Conservation (phyloP, 2,113 vertebrate genomes). For the Candoia aspera region DNA sequence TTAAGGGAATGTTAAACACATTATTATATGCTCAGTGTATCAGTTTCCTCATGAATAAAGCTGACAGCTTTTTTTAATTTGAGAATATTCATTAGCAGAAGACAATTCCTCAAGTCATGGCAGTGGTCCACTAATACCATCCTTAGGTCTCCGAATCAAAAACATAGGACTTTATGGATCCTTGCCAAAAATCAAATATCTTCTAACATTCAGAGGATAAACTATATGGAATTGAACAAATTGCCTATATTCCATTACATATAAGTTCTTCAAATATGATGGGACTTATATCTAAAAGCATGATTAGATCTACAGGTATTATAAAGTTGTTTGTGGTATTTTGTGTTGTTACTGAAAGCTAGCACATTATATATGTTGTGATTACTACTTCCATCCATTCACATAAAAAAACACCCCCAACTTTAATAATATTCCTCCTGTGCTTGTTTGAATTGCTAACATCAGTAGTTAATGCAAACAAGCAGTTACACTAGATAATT, state of each 20-base stretch:
- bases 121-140: neutral
- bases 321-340: neutral
- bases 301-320: neutral
- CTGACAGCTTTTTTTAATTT: neutral
- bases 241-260: neutral
- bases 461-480: constrained; percentile 8
- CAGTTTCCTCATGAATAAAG: neutral
- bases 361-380: neutral
- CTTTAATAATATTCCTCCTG: constrained; percentile 2
- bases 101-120: neutral
- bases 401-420: neutral
- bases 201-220: neutral
- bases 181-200: neutral
- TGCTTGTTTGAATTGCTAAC: constrained; percentile 32
- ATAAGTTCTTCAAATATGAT: neutral
- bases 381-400: neutral
- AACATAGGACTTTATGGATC: neutral
- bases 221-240: neutral
- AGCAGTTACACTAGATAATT: constrained; percentile 24
- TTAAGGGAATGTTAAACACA: neutral
- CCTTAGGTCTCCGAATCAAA: neutral
- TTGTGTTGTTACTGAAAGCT: neutral
- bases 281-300: neutral
- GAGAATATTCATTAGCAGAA: neutral
- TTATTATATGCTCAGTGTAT: neutral